Conservation (phyloP, 2,113 vertebrate genomes). For the Lampris megalopsis region DNA sequence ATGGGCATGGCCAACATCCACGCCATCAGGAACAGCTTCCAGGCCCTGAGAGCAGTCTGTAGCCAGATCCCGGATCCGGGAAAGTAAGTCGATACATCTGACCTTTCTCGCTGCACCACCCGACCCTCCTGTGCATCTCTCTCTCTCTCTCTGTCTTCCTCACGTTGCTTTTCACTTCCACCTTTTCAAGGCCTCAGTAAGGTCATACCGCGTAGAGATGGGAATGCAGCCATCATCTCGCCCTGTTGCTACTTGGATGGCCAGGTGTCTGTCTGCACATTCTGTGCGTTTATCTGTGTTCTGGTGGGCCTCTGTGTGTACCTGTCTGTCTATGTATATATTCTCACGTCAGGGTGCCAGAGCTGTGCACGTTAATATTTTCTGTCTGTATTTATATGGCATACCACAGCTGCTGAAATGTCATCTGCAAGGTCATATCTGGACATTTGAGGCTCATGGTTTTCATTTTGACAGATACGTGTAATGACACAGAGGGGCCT, state of each 20-base stretch:
- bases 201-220: slow-evolving; percentile 38
- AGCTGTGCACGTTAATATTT: slow-evolving; percentile 9
- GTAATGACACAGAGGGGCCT: slow-evolving; percentile 12
- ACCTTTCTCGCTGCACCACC: slow-evolving; percentile 53
- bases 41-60: slow-evolving; percentile 94
- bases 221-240: slow-evolving; percentile 36
- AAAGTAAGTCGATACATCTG: slow-evolving; percentile 88
- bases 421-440: not conserved
- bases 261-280: slow-evolving; percentile 49
- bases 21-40: slow-evolving; percentile 97
- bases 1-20: slow-evolving; percentile 99
- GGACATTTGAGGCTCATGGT: slow-evolving; percentile 10
- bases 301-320: not conserved
- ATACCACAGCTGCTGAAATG: slow-evolving; percentile 1
- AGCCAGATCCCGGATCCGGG: slow-evolving; percentile 99
- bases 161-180: slow-evolving; percentile 9
- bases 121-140: not conserved
- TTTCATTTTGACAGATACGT: slow-evolving; percentile 10
- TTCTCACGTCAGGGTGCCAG: not conserved
- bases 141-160: not conserved
- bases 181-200: slow-evolving; percentile 17
- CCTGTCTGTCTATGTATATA: slow-evolving; percentile 12
- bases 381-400: not conserved
- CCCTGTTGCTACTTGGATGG: slow-evolving; percentile 33
- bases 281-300: slow-evolving; percentile 7